Conservation (phyloP, 2,797 vertebrate genomes). For the Gallinago stenura region DNA sequence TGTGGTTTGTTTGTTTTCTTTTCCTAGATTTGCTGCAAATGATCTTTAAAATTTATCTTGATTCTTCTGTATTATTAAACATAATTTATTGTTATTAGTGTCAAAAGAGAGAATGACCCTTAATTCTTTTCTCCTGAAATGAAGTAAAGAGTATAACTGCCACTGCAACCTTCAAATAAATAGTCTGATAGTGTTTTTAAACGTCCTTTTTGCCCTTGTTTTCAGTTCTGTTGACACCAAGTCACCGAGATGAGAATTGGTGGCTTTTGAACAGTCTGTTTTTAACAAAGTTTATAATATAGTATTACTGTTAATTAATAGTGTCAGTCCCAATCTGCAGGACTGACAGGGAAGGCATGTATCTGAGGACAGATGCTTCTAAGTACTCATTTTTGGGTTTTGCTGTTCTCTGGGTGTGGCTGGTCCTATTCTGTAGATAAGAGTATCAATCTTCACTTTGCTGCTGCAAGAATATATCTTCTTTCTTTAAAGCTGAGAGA, state of each 20-base stretch:
- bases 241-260: background rate
- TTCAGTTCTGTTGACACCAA: background rate
- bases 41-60: background rate
- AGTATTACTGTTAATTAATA: background rate
- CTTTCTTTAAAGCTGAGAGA: background rate
- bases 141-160: background rate
- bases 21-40: background rate
- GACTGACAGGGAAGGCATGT: background rate
- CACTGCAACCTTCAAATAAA: background rate
- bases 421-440: background rate
- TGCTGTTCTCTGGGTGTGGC: background rate
- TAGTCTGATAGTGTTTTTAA: background rate
- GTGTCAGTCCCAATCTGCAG: background rate
- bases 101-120: background rate
- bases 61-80: background rate
- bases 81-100: background rate
- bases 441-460: background rate
- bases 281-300: background rate
- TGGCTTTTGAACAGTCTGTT: slow-evolving; percentile 14
- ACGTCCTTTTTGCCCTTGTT: background rate
- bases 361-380: slow-evolving; percentile 59
- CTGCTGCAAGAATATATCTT: background rate
- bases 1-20: background rate
- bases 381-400: background rate
- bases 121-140: background rate